Evolutionary conservation across 2,888 invertebrate species (phyloP), one percentile per base, ranked within the genome.

Genomic region (Ennomos erosarius): DNA sequence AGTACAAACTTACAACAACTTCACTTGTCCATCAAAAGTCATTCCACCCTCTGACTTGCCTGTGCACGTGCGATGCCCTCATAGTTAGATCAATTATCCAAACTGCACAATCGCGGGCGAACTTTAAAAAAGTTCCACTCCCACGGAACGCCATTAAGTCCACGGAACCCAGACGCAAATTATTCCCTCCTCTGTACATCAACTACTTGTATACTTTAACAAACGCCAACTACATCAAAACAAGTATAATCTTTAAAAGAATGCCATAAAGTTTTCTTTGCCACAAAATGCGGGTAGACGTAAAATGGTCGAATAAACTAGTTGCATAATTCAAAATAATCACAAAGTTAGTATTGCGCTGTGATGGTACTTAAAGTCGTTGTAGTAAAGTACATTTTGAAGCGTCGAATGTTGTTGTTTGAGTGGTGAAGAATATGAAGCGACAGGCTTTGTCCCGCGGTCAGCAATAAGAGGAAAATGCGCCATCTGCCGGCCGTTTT

Each of bases 391-490:
- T 64, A 60, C 33, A 50, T 50, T 72, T 70, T 81, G 0, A 56
- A 10, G 9, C 59, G 54, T 33, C 36, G 5, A 35, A 4, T 0
- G 0, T n/a, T n/a, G 8, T 8, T 12, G 34, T 26, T 10, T 9
- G 51, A 43, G 45, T 74, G 72, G 79, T 71, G 58, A 60, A 69
- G 69, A 70, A 70, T 75, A 73, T 76, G 79, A 82, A 82, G 78
- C 78, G 79, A 70, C 79, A 76, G 85, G 85, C 87, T 87, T 85
- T 88, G 86, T 85, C 77, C 76, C 76, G 82, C 76, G 88, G 87
- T 88, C 86, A 86, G 85, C 84, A 89, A 89, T 88, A 88, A 90
- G 88, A 90, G 88, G 85, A 89, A 80, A 76, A 76, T 70, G 78
- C 82, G 87, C 83, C 90, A 90, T 88, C 88, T 90, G 90, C 74